Evolutionary conservation across 2,113 vertebrate species (phyloP), one percentile per base, ranked within the genome.

Genomic region (Haemorhous mexicanus): DNA sequence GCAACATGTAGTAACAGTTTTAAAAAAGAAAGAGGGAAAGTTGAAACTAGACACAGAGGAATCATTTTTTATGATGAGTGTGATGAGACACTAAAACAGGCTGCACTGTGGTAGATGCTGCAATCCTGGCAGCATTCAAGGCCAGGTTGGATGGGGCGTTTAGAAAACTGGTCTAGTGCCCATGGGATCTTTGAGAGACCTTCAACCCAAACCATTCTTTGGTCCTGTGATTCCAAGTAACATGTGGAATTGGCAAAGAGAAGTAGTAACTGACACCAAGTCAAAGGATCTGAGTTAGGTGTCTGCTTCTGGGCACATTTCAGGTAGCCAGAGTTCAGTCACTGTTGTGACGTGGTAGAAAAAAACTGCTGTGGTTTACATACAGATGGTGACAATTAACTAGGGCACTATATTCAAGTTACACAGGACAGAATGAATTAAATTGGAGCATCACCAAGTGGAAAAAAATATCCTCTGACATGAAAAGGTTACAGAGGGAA

Each of bases 231-330:
- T 55, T 59, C 39, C 23, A 70, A 61, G 22, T n/a, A 63, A 15
- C 12, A 37, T 1, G 0, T 55, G 23, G 28, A 70, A 52, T 10
- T 3, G 2, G 23, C 3, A 1, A 37, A 59, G 3, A 90, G 33
- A 78, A 46, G 24, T 16, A 61, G 5, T 21, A 50, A 27, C 50
- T 62, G 47, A 43, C 37, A 62, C 24, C 67, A 62, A 58, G 62
- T 37, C 1, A 1, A 59, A 83, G 47, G 35, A 79, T 75, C 37
- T 23, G 67, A 79, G 28, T 62, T 37, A 63, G 43, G 47, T 83
- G n/a, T 74, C 53, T 70, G 26, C 28, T 58, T 55, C 75, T 35
- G 63, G 27, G 53, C 30, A 83, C 10, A 37, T 43, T 83, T 75
- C 70, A 79, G 16, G 47, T 10, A 88, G 79, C 27, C 61, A 87